Evolutionary conservation across 2,113 vertebrate species (phyloP).

Genomic region (Baryphthengus martii): DNA sequence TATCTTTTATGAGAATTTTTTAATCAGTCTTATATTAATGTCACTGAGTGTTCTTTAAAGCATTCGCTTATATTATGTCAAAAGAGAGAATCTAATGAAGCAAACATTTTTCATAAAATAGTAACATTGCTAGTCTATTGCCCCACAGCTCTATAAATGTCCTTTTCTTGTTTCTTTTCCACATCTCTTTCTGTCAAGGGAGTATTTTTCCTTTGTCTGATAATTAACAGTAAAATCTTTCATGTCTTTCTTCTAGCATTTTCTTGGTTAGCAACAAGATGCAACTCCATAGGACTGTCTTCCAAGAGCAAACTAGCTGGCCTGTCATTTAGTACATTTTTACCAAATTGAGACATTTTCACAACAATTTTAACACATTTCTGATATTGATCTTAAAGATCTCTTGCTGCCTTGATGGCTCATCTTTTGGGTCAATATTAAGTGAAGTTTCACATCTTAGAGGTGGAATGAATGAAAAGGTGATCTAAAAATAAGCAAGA

Average conservation of each 20-base stretch:
- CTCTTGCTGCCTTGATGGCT: not conserved
- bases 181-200: not conserved
- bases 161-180: not conserved
- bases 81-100: not conserved
- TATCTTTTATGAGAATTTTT: not conserved
- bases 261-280: not conserved
- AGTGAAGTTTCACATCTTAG: not conserved
- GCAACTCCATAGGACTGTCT: not conserved
- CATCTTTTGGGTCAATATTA: not conserved
- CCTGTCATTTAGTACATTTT: not conserved
- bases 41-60: not conserved
- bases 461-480: not conserved
- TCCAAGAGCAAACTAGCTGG: not conserved
- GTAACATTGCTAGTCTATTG: not conserved
- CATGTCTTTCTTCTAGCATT: not conserved
- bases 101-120: not conserved
- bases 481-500: not conserved
- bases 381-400: not conserved
- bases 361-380: not conserved
- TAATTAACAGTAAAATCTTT: not conserved
- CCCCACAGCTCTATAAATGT: not conserved
- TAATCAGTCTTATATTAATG: not conserved
- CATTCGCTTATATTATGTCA: not conserved
- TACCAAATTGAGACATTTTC: not conserved
- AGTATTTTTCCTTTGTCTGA: not conserved